Evolutionary conservation across 2,888 invertebrate species (phyloP).

Genomic region (Dryomyza anilis): DNA sequence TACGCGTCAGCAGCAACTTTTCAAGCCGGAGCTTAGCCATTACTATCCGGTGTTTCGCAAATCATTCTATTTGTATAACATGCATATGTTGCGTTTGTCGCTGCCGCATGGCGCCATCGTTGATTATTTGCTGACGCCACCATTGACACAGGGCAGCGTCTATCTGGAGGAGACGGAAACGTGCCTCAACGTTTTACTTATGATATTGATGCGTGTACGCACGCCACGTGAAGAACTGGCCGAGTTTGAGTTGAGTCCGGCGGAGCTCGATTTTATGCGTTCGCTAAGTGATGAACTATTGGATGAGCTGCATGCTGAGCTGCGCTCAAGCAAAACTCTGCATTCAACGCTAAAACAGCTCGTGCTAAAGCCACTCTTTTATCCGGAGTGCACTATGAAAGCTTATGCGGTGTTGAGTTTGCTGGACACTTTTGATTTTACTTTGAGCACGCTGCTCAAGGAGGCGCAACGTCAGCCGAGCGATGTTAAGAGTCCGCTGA

Average conservation of each 20-base stretch:
- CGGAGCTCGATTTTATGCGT: conserved; percentile 41
- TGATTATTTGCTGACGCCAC: conserved; percentile 38
- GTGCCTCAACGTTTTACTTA: conserved; percentile 48
- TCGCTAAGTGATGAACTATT: conserved; percentile 31
- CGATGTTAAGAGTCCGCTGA: conserved; percentile 47
- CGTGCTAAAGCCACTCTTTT: conserved; percentile 36
- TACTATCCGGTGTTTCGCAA: conserved; percentile 47
- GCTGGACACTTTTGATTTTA: conserved; percentile 42
- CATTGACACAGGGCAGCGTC: conserved; percentile 36
- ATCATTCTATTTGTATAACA: conserved; percentile 44
- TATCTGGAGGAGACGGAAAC: conserved; percentile 45
- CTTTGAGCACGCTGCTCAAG: conserved; percentile 34
- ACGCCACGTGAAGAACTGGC: conserved; percentile 38
- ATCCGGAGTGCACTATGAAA: conserved; percentile 43
- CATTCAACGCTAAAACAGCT: conserved; percentile 33
- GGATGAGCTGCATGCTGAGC: conserved; percentile 34
- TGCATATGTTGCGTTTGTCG: conserved; percentile 49
- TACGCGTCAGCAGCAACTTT: conserved; percentile 37
- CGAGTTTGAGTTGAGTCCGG: conserved; percentile 41
- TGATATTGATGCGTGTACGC: conserved; percentile 35
- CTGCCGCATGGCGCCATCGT: conserved; percentile 37
- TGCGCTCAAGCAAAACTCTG: conserved; percentile 34
- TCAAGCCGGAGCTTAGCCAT: conserved; percentile 38
- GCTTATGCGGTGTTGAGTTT: conserved; percentile 46
- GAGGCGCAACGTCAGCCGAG: conserved; percentile 43